Evolutionary conservation across 1,140 invertebrate genomes (phyloP), one percentile per base, ranked within the genome.

Genomic region (Lineus longissimus): DNA sequence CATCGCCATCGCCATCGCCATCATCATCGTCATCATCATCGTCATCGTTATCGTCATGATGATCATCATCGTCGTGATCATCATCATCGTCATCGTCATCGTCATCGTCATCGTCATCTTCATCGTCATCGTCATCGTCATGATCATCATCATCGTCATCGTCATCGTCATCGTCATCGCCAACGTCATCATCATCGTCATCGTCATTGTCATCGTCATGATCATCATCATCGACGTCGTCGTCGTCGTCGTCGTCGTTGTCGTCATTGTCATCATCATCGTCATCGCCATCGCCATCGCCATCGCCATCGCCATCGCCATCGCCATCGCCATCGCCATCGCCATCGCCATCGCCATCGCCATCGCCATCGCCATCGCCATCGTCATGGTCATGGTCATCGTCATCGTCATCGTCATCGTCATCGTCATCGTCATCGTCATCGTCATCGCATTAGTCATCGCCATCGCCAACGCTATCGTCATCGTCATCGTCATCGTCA

Each of bases 21-120:
- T 41, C 57, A 59, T 41, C 57, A 59, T 31, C 31, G 43, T n/a
- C 57, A 59, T 59, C 57, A 59, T 17, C 2, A 41, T 2, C 57
- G 25, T 19, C 59, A 61, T 59, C 6, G 27, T n/a, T n/a, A n/a
- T n/a, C n/a, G n/a, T n/a, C n/a, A n/a, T n/a, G n/a, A n/a, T n/a
- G n/a, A n/a, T n/a, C n/a, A n/a, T n/a, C n/a, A n/a, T n/a, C n/a
- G n/a, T n/a, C n/a, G n/a, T n/a, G n/a, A n/a, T n/a, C n/a, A n/a
- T n/a, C n/a, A n/a, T n/a, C n/a, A n/a, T n/a, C n/a, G 22, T 13
- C 22, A 41, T 41, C 31, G 11, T 55, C 11, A 55, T 55, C 11
- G 11, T 11, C 11, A 22, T 11, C 11, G 22, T 11, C 22, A 22
- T 55, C 22, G 31, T 13, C 11, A 22, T 22, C 22, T 13, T 11